phyloP scores from a whole-genome alignment of 2,797 vertebrate species.

The Cossypha polioptera region DNA sequence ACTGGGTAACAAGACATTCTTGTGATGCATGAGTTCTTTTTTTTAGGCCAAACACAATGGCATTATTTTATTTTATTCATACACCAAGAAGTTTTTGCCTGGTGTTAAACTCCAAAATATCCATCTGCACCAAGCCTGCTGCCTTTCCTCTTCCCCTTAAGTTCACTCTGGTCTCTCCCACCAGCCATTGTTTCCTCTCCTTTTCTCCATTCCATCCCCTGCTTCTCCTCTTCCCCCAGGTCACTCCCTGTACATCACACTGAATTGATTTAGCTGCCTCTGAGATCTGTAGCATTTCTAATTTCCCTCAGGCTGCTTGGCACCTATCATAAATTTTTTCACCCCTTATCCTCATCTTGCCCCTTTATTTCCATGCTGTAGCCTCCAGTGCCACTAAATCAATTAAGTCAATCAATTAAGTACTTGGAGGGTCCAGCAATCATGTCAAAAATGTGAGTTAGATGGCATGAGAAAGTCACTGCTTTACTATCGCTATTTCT shows the following conservation, averaged over 20 bases:
- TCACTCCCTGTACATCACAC: not conserved
- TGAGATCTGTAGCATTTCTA: conserved; percentile 64
- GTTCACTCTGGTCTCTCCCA: not conserved
- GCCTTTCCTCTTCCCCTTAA: not conserved
- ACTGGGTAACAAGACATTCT: conserved; percentile 21
- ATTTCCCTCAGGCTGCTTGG: conserved; percentile 55
- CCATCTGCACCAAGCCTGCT: not conserved
- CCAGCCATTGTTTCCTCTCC: not conserved
- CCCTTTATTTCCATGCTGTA: conserved; percentile 56
- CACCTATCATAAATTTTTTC: conserved; percentile 68
- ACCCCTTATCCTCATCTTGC: conserved; percentile 57
- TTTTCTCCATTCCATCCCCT: not conserved
- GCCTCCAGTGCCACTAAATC: conserved; percentile 70
- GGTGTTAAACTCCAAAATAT: not conserved
- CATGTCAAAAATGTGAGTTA: conserved; percentile 64
- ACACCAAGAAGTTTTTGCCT: not conserved
- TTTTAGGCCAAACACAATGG: conserved; percentile 25
- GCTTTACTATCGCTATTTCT: conserved; percentile 46
- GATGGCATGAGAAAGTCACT: conserved; percentile 58
- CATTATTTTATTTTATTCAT: not conserved
- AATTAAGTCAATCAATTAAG: conserved; percentile 73
- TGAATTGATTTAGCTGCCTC: conserved; percentile 61
- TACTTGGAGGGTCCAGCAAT: conserved; percentile 68
- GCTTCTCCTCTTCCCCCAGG: not conserved
- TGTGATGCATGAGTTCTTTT: not conserved